Evolutionary conservation across 2,888 invertebrate species (phyloP), one percentile per base, ranked within the genome.

Genomic region (Cantharis lateralis): DNA sequence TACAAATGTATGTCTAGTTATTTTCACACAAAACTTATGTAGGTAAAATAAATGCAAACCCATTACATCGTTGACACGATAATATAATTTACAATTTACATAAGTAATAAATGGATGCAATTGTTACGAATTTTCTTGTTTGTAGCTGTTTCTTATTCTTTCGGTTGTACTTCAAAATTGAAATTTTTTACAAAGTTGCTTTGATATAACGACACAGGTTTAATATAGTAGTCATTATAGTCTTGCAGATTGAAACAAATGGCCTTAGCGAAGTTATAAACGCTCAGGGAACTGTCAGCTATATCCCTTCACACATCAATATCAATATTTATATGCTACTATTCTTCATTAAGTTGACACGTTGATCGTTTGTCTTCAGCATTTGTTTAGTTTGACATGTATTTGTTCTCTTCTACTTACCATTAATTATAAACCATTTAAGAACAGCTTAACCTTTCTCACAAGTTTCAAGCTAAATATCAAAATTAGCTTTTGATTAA

Each of bases 201-300:
- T 82, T 83, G 83, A 85, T 83, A 48, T 48, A 48, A 48, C 48
- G 84, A 82, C 83, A 84, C 78, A 81, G 80, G 81, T 81, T 83
- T 85, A 85, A 85, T 85, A 84, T 83, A 84, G 84, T 84, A 84
- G 84, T 84, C 85, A 85, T 85, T 85, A 85, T 82, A 83, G 85
- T 84, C 84, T 82, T 85, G 86, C 88, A 89, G 88, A 90, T 90
- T 89, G 89, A 89, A 89, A 89, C 88, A 89, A 90, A 90, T 89
- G 89, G 87, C 84, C 84, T 83, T 78, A 82, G 81, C 82, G 81
- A 83, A 84, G 83, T 83, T 83, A 84, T 82, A 81, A 84, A 81
- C 82, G 81, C 82, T 83, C 79, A 87, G 89, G 88, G 89, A 89
- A 89, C 88, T 84, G 85, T 86, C 87, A 82, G 83, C 82, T 83